Evolutionary conservation across 1,140 invertebrate species (phyloP).

Genomic region (Diprion similis): DNA sequence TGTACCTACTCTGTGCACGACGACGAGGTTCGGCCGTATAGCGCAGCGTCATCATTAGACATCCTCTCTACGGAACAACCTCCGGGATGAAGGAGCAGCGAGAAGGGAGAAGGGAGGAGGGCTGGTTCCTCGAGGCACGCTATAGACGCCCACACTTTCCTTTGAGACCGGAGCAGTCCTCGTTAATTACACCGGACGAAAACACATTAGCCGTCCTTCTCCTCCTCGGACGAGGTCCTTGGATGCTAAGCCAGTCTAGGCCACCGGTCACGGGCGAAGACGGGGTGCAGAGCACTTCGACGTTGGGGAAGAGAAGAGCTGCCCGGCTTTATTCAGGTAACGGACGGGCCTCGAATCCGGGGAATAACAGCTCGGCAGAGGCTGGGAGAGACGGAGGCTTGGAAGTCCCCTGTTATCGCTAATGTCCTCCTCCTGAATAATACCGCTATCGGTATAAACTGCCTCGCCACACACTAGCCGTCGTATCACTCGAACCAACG

Average conservation of each 20-base stretch:
- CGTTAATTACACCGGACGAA: conserved; percentile 5
- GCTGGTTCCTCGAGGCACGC: background rate
- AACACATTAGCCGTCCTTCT: background rate
- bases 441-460: background rate
- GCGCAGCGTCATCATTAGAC: conserved; percentile 4
- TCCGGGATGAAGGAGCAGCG: background rate
- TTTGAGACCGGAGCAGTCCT: background rate
- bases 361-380: background rate
- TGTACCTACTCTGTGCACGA: too few relatives aligned
- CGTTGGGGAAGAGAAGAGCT: background rate
- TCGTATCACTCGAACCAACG: too few relatives aligned
- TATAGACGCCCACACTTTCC: background rate
- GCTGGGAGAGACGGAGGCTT: background rate
- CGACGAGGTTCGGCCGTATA: too few relatives aligned
- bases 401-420: background rate
- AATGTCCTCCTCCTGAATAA: background rate
- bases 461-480: background rate
- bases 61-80: background rate
- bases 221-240: background rate
- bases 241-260: background rate
- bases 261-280: background rate
- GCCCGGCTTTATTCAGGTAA: too few relatives aligned
- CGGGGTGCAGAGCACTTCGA: background rate
- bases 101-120: background rate
- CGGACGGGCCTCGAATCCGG: background rate